Conservation (phyloP, 1,140 invertebrate genomes). For the Rhynchophorus ferrugineus region DNA sequence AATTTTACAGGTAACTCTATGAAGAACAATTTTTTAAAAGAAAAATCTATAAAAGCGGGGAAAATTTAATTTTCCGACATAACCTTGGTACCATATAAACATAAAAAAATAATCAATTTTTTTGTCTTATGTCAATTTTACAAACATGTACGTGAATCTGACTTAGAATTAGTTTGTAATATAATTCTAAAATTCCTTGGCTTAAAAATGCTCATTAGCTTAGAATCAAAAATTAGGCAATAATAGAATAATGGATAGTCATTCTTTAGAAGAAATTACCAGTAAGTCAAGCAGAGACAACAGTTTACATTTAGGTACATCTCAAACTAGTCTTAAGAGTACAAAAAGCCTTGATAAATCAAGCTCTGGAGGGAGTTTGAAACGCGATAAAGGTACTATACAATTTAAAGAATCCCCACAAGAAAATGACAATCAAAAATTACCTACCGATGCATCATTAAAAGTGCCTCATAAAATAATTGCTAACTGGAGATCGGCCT, state of each 20-base stretch:
- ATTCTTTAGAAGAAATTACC: slow-evolving; percentile 22
- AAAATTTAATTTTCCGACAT: slow-evolving; percentile 3
- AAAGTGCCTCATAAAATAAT: slow-evolving; percentile 60
- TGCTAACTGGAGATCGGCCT: slow-evolving; percentile 60
- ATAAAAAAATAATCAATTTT: slow-evolving; percentile 19
- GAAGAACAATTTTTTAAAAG: too few species aligned
- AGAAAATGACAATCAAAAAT: slow-evolving; percentile 31
- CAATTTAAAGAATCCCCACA: slow-evolving; percentile 36
- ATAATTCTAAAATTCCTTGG: background rate
- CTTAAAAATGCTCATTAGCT: slow-evolving; percentile 9
- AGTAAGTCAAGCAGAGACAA: slow-evolving; percentile 33
- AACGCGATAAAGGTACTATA: slow-evolving; percentile 37
- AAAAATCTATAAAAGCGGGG: background rate
- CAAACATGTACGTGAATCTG: slow-evolving; percentile 10
- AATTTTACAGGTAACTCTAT: too few species aligned
- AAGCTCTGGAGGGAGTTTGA: slow-evolving; percentile 33
- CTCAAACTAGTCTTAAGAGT: slow-evolving; percentile 35
- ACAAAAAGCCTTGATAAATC: slow-evolving; percentile 36
- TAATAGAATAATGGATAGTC: slow-evolving; percentile 26
- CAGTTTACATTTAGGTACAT: slow-evolving; percentile 34
- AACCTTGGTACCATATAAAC: slow-evolving; percentile 14
- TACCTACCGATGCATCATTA: slow-evolving; percentile 39
- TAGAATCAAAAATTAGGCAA: slow-evolving; percentile 2
- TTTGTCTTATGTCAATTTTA: slow-evolving; percentile 2
- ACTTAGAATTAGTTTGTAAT: slow-evolving; percentile 2